Evolutionary conservation across 1,140 invertebrate species (phyloP).

Genomic region (Trachymyrmex septentrionalis): DNA sequence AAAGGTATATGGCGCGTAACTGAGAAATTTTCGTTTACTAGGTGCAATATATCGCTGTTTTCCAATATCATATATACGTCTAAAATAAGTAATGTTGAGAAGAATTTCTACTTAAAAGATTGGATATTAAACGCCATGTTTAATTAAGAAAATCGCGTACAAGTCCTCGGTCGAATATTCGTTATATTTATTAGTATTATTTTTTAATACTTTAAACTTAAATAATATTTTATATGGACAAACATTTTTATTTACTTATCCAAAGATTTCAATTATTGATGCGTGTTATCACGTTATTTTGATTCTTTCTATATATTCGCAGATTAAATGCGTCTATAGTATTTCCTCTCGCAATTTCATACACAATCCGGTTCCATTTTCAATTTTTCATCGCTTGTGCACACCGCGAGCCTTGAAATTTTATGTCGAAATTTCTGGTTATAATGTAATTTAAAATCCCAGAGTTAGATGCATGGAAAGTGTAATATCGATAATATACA

Average conservation of each 20-base stretch:
- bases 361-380: constrained; percentile 8
- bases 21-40: constrained; percentile 36
- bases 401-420: neutral
- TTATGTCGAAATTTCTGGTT: constrained; percentile 24
- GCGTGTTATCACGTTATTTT: neutral
- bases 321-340: neutral
- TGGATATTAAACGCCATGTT: neutral
- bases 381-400: constrained; percentile 26
- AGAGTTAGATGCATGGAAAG: neutral
- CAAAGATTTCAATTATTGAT: neutral
- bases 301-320: neutral
- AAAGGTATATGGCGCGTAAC: constrained; percentile 32
- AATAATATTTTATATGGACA: neutral
- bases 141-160: neutral
- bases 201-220: neutral
- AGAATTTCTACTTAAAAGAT: constrained; percentile 24
- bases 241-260: constrained; percentile 26
- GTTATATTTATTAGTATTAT: neutral
- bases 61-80: constrained; percentile 2
- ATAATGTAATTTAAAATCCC: neutral
- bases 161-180: neutral
- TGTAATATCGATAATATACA: constrained; percentile 43
- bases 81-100: constrained; percentile 15
- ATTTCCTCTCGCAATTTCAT: constrained; percentile 27
- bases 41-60: constrained; percentile 18